Evolutionary conservation across 2,888 invertebrate genomes (phyloP).

Genomic region (Cynaeus angustus): DNA sequence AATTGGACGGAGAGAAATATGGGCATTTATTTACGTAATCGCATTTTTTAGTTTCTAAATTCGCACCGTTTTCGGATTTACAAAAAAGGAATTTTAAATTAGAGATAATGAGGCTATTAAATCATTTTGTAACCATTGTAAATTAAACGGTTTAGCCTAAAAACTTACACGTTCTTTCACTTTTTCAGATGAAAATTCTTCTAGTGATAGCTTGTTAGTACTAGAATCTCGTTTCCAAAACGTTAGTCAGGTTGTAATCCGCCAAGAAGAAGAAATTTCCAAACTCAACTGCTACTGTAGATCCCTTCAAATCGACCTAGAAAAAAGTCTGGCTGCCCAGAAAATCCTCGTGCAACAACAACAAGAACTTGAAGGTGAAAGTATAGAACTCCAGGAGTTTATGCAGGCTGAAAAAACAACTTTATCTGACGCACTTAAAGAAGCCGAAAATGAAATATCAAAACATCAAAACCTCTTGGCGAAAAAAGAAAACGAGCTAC

Average conservation of each 20-base stretch:
- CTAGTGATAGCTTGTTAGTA: conserved; percentile 81
- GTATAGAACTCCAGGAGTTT: conserved; percentile 90
- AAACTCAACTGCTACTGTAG: conserved; percentile 81
- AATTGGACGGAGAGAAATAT: background rate
- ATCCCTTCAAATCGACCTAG: conserved; percentile 81
- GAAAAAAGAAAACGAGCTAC: conserved; percentile 75
- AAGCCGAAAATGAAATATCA: conserved; percentile 80
- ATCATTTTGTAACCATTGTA: no score
- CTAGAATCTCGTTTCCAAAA: conserved; percentile 84
- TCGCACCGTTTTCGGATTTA: no score
- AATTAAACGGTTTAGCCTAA: no score
- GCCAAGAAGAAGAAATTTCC: conserved; percentile 85
- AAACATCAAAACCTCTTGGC: conserved; percentile 64
- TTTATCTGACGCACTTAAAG: conserved; percentile 85
- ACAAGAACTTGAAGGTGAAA: conserved; percentile 85
- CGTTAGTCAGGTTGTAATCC: conserved; percentile 82
- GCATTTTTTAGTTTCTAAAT: background rate
- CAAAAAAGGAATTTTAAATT: no score
- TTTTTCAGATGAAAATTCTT: conserved; percentile 61
- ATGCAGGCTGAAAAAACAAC: conserved; percentile 89
- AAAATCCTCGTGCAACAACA: conserved; percentile 82
- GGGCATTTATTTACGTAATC: background rate
- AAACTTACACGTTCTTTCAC: no score
- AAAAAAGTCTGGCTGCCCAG: conserved; percentile 80
- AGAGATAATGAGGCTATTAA: no score